Base-by-base conservation (phyloP, 1,140 invertebrate genomes). In the Nixonia krombeini region DNA sequence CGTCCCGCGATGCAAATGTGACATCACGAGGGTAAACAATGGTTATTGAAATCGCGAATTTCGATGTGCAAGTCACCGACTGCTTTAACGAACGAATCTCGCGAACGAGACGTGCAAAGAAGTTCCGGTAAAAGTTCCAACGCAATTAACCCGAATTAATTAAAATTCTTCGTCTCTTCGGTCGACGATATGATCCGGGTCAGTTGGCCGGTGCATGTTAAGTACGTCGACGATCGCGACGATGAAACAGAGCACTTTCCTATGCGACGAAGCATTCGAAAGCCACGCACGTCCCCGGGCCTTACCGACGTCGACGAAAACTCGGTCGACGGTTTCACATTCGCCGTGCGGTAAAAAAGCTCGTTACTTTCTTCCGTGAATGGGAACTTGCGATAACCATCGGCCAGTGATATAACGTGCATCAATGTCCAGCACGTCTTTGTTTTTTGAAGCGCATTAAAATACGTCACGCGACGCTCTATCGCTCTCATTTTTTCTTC, bases 241-340 rank as follows among this genome's bases (percentile, higher is more conserved):
- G n/a, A n/a, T n/a, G n/a, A n/a, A n/a, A n/a, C n/a, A n/a, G n/a
- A n/a, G n/a, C n/a, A n/a, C n/a, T n/a, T n/a, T n/a, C n/a, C n/a
- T n/a, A n/a, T n/a, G n/a, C n/a, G n/a, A 13, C 37, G 57, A 44
- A 40, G 28, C 57, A 46, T 62, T 62, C 45, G 47, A 68, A 68
- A 56, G 57, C 41, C 35, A 37, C 40, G 21, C 18, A n/a, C n/a
- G n/a, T n/a, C n/a, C n/a, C n/a, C n/a, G n/a, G n/a, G n/a, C n/a
- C n/a, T n/a, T n/a, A n/a, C n/a, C n/a, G n/a, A n/a, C n/a, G 47
- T 57, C 52, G 57, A 62, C 56, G 31, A 62, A 62, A 68, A 57
- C 52, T 57, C 47, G 47, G 23, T 53, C 57, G 28, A 57, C 57
- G 65, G 57, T 59, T 38, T 52, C 50, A 49, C 51, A 45, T 40